Percentiles rank a stretch among this genome's conserved stretches.
Conservation (phyloP, 2,888 invertebrate genomes). For the Drosophila prolongata region DNA sequence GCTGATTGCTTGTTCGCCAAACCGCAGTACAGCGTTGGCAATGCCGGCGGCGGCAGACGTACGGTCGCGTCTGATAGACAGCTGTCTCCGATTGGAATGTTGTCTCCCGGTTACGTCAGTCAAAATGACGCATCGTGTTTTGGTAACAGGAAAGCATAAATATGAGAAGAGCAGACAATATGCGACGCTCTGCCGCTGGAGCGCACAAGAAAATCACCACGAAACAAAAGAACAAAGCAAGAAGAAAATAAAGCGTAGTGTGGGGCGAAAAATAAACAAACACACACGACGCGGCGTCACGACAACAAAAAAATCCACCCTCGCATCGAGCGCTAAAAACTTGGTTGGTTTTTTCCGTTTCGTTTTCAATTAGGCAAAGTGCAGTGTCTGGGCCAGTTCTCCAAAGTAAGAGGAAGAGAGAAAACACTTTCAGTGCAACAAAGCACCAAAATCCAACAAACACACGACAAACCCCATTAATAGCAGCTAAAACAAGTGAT, state of each 20-base stretch:
- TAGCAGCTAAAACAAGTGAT: background rate
- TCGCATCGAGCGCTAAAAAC: conserved; percentile 27
- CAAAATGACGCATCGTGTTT: conserved; percentile 85
- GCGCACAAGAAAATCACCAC: conserved; percentile 70
- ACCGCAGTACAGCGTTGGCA: conserved; percentile 79
- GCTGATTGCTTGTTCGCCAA: conserved; percentile 82
- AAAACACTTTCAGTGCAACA: conserved; percentile 2
- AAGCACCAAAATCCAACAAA: background rate
- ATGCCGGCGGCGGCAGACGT: conserved; percentile 75
- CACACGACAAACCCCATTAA: background rate
- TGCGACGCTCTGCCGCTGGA: conserved; percentile 51
- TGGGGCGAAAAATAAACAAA: conserved; percentile 16
- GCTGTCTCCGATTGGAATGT: conserved; percentile 70
- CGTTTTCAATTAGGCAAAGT: conserved; percentile 63
- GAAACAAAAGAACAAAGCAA: conserved; percentile 74
- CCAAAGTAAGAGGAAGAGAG: background rate
- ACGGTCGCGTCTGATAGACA: conserved; percentile 82
- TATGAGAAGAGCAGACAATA: conserved; percentile 58
- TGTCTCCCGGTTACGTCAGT: conserved; percentile 84
- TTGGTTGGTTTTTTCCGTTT: conserved; percentile 35
- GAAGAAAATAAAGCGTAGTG: conserved; percentile 17
- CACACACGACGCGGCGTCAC: conserved; percentile 32
- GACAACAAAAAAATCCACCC: conserved; percentile 49
- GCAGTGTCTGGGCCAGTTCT: conserved; percentile 34
- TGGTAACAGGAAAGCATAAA: conserved; percentile 84